Evolutionary conservation across 2,113 vertebrate species (phyloP), one percentile per base, ranked within the genome.

Genomic region (Muscicapa adusta): DNA sequence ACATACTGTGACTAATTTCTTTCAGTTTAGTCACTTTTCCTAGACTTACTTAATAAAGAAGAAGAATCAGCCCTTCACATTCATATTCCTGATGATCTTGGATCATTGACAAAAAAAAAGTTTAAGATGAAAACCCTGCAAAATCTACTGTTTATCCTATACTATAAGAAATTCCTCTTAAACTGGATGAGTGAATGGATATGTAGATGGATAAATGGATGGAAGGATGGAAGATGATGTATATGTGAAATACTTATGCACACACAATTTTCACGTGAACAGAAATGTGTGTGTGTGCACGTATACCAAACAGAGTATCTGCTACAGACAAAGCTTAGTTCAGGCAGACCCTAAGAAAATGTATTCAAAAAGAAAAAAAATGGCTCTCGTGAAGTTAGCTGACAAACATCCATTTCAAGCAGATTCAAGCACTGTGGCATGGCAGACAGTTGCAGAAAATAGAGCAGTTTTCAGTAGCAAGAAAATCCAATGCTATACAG

Each of bases 391-490:
- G n/a, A 86, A 90, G 38, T 77, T 88, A 74, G 65, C 72, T 87
- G 76, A 70, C 56, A 92, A 91, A 67, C 40, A 94, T 43, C 34
- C 56, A 66, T 93, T 96, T 90, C 88, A 92, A 85, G 73, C 20
- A 76, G 33, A 62, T 68, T 90, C 70, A 66, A 74, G 89, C 33
- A 67, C 61, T 80, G 62, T 18, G 0, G 54, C 25, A 61, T 33
- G 58, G 50, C 18, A 93, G 54, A 63, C 26, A 43, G 42, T 38
- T 60, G 42, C 23, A 22, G 57, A 80, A 94, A 95, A 91, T 16
- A 60, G 29, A 88, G 28, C 20, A 63, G 28, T 75, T 56, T 85
- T 61, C 70, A 43, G 40, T 31, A 75, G 60, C 33, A 74, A 74
- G 57, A 74, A 93, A 85, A 76, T 68, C 48, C 42, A 31, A 24